Evolutionary conservation across 1,140 invertebrate species (phyloP).

Genomic region (Nixonia krombeini): DNA sequence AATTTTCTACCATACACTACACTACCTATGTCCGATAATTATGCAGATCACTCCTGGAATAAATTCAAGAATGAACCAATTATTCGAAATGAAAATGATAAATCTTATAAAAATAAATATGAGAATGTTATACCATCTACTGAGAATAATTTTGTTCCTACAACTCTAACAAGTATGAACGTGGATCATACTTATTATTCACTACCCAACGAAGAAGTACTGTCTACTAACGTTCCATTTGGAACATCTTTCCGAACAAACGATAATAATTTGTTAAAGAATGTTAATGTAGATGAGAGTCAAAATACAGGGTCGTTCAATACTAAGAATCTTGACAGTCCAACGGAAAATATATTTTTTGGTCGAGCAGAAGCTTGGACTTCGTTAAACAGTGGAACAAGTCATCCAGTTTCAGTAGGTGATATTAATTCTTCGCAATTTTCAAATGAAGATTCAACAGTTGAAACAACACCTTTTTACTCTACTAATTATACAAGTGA

Average conservation of each 20-base stretch:
- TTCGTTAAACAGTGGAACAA: constrained; percentile 1
- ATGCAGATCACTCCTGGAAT: constrained; percentile 53
- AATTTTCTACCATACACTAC: constrained; percentile 5
- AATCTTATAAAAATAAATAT: constrained; percentile 8
- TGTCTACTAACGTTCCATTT: neutral
- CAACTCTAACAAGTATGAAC: neutral
- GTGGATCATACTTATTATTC: neutral
- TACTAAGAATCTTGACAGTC: constrained; percentile 2
- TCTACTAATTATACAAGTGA: constrained; percentile 2
- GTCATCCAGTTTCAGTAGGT: constrained; percentile 10
- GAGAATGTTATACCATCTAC: neutral
- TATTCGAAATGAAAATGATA: neutral
- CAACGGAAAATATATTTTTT: constrained; percentile 5
- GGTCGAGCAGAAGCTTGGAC: constrained; percentile 18
- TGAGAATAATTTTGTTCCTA: neutral
- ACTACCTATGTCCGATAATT: constrained; percentile 30
- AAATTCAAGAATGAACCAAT: constrained; percentile 49
- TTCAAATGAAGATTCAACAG: constrained; percentile 10
- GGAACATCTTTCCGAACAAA: neutral
- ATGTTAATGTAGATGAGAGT: neutral
- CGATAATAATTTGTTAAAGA: too few species aligned
- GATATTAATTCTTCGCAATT: neutral
- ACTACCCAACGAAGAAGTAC: neutral
- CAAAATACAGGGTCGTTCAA: neutral
- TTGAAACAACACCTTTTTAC: constrained; percentile 6